Base-by-base conservation (phyloP, 1,140 invertebrate species). In the Heliothis subflexa region DNA sequence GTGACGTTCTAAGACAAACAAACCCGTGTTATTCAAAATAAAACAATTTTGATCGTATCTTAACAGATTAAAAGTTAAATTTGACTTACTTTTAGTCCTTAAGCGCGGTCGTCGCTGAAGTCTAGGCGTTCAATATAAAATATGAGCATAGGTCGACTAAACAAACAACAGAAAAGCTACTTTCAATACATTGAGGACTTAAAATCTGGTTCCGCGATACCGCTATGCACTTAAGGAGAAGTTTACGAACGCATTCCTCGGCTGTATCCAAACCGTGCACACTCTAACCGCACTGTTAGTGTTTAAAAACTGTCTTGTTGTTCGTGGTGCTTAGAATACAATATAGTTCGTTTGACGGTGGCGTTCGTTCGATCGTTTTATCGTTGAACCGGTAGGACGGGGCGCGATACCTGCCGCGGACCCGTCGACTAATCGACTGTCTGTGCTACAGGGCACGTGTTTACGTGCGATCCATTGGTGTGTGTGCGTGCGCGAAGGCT, bases 341-440 rank as follows among this genome's bases (percentile, higher is more conserved):
- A 62, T 57, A 79, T 54, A 78, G 68, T 84, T 84, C 80, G 82
- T 81, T 81, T 73, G 74, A 72, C 66, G 47, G 18, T 77, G 49
- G 76, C 64, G 79, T 87, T 87, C 85, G 82, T 87, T 87, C 84
- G 86, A 85, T 85, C 82, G 82, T 85, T 86, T 83, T 62, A 62
- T 83, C 85, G 84, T 85, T 80, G 55, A 81, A 86, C 85, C 85
- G 83, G 86, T 85, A 83, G 72, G 77, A 73, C 85, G 64, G 75
- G 75, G 79, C 78, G 78, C 81, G 71, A 76, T 87, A 90, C 88
- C 87, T 86, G 85, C 86, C 82, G 64, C 80, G 71, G 66, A 84
- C 82, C 83, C 85, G 85, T 84, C 86, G 79, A 83, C 80, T 86
- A 83, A 81, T 84, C 80, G 83, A 87, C 85, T 88, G 85, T 84